Base-by-base conservation (phyloP, 2,113 vertebrate species). In the Bubo blakistoni region DNA sequence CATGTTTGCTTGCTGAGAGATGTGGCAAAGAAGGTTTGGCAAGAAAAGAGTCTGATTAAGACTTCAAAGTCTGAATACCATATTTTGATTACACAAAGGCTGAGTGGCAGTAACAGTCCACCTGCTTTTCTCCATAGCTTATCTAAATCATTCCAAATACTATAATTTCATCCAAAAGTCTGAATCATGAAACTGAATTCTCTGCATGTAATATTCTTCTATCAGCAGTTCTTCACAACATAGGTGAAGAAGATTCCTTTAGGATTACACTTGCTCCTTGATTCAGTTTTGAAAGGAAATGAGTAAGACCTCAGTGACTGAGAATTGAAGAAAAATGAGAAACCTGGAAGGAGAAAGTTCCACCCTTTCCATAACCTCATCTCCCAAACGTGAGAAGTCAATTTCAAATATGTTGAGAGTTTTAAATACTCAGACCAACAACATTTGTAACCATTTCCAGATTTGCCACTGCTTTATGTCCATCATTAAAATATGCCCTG, bases 381-480 rank as follows among this genome's bases (percentile, higher is more conserved):
- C 6, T 54, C 12, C 8, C 14, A 55, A 62, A 63, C 26, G 25
- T 0, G 0, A 44, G 16, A 70, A 78, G 8, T 32, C 3, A 0
- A 29, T 71, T 85, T 86, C 27, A 77, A 65, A 57, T 73, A 18
- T 25, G 0, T 18, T 47, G 32, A 54, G 54, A 61, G 6, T n/a
- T 93, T 82, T 27, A 86, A 92, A 11, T 63, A 22, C 42, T 92
- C 62, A 86, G 47, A 79, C 13, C 12, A 76, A 36, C 22, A 62
- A 9, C 10, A 20, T 86, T 90, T 67, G 11, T 76, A 88, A 82
- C 13, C 10, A n/a, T 79, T 81, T n/a, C 58, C 46, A 55, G 27
- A 71, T 70, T 49, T 77, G 52, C 24, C 51, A 77, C 32, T 66
- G 62, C 1, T 86, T 92, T 92, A 67, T 58, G 11, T 78, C 81